Percentiles rank a stretch among this genome's conserved stretches.
Evolutionary conservation across 2,113 vertebrate genomes (phyloP).

Genomic region (Cebidichthys violaceus): DNA sequence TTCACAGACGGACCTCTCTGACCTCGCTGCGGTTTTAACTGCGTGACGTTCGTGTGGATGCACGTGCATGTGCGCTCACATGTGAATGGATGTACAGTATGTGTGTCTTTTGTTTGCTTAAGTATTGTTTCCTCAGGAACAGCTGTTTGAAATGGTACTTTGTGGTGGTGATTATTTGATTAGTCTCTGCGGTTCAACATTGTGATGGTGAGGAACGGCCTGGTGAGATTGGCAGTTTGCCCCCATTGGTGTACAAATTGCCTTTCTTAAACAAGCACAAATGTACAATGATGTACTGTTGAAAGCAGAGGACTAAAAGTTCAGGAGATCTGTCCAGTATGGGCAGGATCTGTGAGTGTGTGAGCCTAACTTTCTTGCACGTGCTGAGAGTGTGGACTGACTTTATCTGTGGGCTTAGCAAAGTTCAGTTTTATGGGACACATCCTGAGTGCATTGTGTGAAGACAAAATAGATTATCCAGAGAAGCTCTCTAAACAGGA

Average conservation of each 20-base stretch:
- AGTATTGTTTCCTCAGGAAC: slow-evolving; percentile 49
- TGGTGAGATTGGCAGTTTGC: slow-evolving; percentile 51
- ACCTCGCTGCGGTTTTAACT: slow-evolving; percentile 37
- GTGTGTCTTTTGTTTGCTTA: slow-evolving; percentile 47
- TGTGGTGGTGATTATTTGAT: slow-evolving; percentile 59
- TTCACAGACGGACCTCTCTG: slow-evolving; percentile 37
- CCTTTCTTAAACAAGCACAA: slow-evolving; percentile 19
- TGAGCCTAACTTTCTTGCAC: slow-evolving; percentile 18
- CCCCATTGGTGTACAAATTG: slow-evolving; percentile 35
- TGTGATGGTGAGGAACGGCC: slow-evolving; percentile 59
- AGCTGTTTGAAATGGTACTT: slow-evolving; percentile 33
- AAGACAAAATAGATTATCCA: slow-evolving; percentile 73
- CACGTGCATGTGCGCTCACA: slow-evolving; percentile 22
- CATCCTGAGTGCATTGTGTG: slow-evolving; percentile 69
- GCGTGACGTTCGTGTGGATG: background rate
- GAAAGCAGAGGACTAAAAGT: background rate
- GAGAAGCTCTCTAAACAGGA: slow-evolving; percentile 76
- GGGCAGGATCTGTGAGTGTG: slow-evolving; percentile 18
- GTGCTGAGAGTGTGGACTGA: slow-evolving; percentile 40
- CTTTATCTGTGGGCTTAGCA: slow-evolving; percentile 37
- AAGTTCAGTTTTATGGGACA: slow-evolving; percentile 63
- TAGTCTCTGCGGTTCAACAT: slow-evolving; percentile 38
- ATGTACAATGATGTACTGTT: background rate
- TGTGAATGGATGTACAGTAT: slow-evolving; percentile 12
- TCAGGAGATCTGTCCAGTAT: slow-evolving; percentile 4